Evolutionary conservation across 2,888 invertebrate species (phyloP).

Genomic region (Eilema depressum): DNA sequence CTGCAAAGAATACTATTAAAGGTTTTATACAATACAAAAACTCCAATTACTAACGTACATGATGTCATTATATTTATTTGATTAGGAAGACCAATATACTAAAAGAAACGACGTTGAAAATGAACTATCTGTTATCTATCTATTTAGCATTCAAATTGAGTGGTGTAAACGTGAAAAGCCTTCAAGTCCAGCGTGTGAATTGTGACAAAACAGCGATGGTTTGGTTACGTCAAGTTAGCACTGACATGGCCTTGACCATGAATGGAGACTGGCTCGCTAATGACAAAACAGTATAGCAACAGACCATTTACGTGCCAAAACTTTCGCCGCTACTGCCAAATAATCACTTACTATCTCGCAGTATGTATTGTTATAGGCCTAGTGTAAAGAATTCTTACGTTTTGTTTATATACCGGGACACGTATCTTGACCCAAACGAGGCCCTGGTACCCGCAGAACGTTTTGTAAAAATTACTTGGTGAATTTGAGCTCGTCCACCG

Average conservation of each 20-base stretch:
- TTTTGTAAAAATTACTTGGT: too few relatives aligned
- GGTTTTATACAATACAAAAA: neutral
- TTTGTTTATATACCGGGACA: too few relatives aligned
- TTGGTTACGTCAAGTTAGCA: constrained; percentile 47
- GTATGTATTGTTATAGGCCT: neutral
- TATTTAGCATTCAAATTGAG: constrained; percentile 3
- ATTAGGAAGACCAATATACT: neutral
- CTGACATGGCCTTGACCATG: constrained; percentile 49
- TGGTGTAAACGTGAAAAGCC: constrained; percentile 23
- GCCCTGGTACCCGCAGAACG: too few relatives aligned
- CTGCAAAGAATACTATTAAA: neutral
- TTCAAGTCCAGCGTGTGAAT: constrained; percentile 36
- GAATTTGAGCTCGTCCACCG: too few relatives aligned
- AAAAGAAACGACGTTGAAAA: neutral
- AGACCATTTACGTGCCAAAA: constrained; percentile 14
- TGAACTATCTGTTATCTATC: neutral
- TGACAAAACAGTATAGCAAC: constrained; percentile 9
- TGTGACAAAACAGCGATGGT: constrained; percentile 47
- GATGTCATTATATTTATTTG: constrained; percentile 1
- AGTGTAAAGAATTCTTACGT: neutral
- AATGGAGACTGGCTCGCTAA: constrained; percentile 37
- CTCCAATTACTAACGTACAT: neutral
- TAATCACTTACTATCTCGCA: neutral
- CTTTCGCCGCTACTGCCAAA: constrained; percentile 17
- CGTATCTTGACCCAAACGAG: too few relatives aligned